Base-by-base conservation (phyloP, 2,113 vertebrate genomes). In the Tringa solitaria region DNA sequence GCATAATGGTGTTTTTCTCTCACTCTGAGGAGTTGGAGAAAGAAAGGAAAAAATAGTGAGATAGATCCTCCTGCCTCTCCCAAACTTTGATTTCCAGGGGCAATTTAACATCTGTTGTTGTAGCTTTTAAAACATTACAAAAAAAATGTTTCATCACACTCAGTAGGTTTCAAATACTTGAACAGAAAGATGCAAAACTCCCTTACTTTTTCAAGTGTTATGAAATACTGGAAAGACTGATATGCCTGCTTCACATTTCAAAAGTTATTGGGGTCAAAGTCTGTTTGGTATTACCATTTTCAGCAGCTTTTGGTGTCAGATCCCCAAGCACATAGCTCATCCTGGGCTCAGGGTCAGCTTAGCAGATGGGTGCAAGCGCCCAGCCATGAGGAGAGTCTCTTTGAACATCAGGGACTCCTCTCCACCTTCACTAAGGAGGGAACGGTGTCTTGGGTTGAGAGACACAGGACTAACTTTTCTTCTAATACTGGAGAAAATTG, bases 201-300 rank as follows among this genome's bases (percentile, higher is more conserved):
- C 33, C 48, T 82, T 85, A 33, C 4, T 3, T 45, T 88, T 87
- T 64, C 75, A 69, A 14, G 19, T 12, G 23, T 95, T 94, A 45
- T 83, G 67, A 95, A 93, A 87, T 45, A 28, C 33, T 43, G 28
- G 70, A 59, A 90, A 73, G 20, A 35, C 24, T 56, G 59, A 75
- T 73, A 54, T 33, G 9, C 68, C 85, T 94, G 50, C 51, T 97
- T 94, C 90, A 76, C 82, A 81, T 93, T 90, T 94, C 85, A 93
- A 68, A 95, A 78, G 60, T 30, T 56, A 43, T 46, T 50, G 48
- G 28, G 85, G 64, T 93, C 93, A 94, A 96, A 97, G 93, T 95
- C 95, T 94, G 46, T 45, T 84, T 72, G 64, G 39, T 88, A 92
- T 84, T 67, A 46, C 43, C 6, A 35, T 92, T 94, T 93, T 45